Base-by-base conservation (phyloP, 2,113 vertebrate species). In the Amphiprion percula region DNA sequence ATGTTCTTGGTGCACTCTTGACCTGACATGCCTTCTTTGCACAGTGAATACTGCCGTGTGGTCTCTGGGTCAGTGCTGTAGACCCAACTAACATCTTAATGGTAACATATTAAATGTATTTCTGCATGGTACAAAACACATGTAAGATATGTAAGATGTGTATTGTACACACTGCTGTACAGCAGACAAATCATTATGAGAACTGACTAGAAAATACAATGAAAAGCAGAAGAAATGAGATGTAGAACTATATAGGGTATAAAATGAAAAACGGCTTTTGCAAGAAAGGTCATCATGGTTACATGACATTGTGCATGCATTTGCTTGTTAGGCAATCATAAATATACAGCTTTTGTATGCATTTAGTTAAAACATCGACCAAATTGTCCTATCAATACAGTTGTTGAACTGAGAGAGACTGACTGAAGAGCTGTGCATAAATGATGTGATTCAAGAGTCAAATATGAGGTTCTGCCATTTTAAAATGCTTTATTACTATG, bases 371-470 rank as follows among this genome's bases (percentile, higher is more conserved):
- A 28, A 21, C 0, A 23, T 9, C 8, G 1, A n/a, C 16, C 9
- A 47, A 17, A 10, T 17, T 54, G 30, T 14, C 14, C 12, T 12
- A 10, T 60, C n/a, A 58, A 49, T 37, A 52, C 19, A 63, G 33
- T 14, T 37, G n/a, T 23, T 58, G 5, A 41, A 26, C 6, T 30
- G 19, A 46, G 10, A 14, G 19, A 28, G 10, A 11, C 16, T 23
- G 10, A 46, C 24, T 33, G 17, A 68, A 7, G 17, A 65, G 39
- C 33, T 65, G 3, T 47, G 33, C 21, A 65, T 23, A 78, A 53
- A 84, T 74, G 5, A 79, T 71, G 30, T 39, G 24, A 73, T 68
- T 37, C 21, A 23, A 69, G 16, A 72, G 39, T 62, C 26, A 52
- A 67, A 70, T 83, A 14, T 4, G 16, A 78, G 37, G 2, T 65